phyloP scores from a whole-genome alignment of 2,113 vertebrate genomes.

The Podiceps cristatus region DNA sequence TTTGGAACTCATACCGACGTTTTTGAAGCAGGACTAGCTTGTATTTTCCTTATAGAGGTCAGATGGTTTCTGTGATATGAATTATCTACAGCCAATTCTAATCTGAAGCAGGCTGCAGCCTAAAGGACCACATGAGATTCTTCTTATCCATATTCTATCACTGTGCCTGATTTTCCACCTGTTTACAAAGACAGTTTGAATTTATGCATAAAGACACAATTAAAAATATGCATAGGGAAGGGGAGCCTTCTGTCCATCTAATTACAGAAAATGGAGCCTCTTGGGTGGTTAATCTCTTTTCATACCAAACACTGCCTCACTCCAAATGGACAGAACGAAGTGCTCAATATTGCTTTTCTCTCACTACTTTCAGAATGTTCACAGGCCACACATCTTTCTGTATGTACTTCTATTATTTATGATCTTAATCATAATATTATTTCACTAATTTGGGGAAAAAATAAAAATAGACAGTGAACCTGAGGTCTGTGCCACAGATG shows the following conservation, averaged over 20 bases:
- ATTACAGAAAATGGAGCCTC: background rate
- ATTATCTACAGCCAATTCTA: background rate
- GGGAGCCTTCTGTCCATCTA: background rate
- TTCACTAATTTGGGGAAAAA: background rate
- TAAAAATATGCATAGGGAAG: background rate
- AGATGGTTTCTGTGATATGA: background rate
- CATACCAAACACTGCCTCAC: background rate
- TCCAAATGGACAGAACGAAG: background rate
- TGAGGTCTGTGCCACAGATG: background rate
- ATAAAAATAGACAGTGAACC: background rate
- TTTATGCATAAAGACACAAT: conserved; percentile 12
- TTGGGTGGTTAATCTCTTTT: background rate
- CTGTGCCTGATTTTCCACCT: background rate
- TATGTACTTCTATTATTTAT: background rate
- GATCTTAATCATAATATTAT: background rate
- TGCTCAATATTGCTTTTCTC: background rate
- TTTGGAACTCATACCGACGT: background rate
- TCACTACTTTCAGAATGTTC: background rate
- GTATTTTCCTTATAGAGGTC: background rate
- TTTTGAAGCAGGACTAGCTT: background rate
- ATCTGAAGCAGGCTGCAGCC: background rate
- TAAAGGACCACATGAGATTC: background rate
- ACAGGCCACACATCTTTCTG: background rate
- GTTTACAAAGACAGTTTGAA: background rate
- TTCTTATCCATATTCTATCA: background rate